Evolutionary conservation across 2,888 invertebrate genomes (phyloP), one percentile per base, ranked within the genome.

Genomic region (Xanthorhoe designata): DNA sequence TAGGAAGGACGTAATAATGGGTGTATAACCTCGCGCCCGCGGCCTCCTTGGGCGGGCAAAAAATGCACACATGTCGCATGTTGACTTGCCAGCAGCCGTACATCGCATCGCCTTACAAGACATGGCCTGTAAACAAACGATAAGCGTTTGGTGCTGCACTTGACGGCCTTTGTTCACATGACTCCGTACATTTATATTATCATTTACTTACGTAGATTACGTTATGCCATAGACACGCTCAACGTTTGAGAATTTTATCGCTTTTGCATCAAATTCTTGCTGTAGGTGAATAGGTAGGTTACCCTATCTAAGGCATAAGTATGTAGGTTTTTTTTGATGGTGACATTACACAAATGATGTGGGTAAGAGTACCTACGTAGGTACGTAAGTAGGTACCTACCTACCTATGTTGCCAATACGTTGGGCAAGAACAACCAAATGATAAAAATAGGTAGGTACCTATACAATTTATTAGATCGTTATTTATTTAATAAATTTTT

Each of bases 1-100:
- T 92, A 93, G 92, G 92, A 93, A 93, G 92, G 92, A 92, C 93
- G 91, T 91, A 92, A 92, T 93, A 93, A 93, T 93, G 93, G 93
- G 92, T 92, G 93, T 93, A 92, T 92, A 92, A 92, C 92, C 93
- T 92, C 92, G 92, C 82, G 92, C 91, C 91, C 90, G 92, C 92
- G 92, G 92, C 93, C 93, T 92, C 92, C 92, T 93, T 92, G 92
- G 93, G 93, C 92, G 92, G 92, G 92, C 85, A 92, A 93, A 93
- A 93, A 93, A 92, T 92, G 90, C 88, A 91, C 92, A 92, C 92
- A 91, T 91, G 91, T 88, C 85, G 81, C 84, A 81, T 78, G 80
- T 87, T 80, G 81, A 78, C 80, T 82, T 76, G 79, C 81, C 76
- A 80, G 80, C 73, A 50, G 42, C 15, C 15, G 47, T 47, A 15